These are phyloP conservation scores for Psittacula derbiana DNA, from an alignment of 2,797 vertebrate genomes.

Conservation along the genomic window DNA sequence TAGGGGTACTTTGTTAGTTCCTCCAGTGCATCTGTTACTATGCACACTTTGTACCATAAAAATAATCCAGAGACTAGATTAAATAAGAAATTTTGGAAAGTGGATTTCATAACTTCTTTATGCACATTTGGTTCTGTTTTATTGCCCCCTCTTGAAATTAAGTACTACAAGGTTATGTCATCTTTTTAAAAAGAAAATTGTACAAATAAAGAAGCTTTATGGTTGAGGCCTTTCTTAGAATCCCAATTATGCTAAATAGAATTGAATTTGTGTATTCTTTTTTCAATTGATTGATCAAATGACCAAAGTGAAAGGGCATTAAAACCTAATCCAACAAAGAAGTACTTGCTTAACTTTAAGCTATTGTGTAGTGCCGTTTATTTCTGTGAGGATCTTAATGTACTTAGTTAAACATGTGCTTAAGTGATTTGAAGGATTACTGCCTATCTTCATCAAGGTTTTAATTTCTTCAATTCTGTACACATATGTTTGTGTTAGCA, in stretches of 20 bases:
- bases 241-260: neutral
- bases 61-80: neutral
- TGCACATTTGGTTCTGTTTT: constrained; percentile 5
- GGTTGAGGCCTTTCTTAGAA: neutral
- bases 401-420: constrained; percentile 45
- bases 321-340: constrained; percentile 18
- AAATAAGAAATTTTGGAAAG: constrained; percentile 49
- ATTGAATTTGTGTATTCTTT: neutral
- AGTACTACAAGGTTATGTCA: neutral
- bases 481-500: neutral
- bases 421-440: constrained; percentile 35
- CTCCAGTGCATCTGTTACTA: neutral
- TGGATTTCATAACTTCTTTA: neutral
- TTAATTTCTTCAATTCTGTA: neutral
- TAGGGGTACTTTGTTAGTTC: neutral
- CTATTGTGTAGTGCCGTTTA: neutral
- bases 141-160: neutral
- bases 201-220: neutral
- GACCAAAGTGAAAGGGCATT: constrained; percentile 26
- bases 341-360: constrained; percentile 11
- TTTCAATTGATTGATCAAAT: neutral
- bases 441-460: neutral
- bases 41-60: neutral
- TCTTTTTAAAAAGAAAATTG: neutral
- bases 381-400: neutral